Evolutionary conservation across 2,888 invertebrate genomes (phyloP), one percentile per base, ranked within the genome.

Genomic region (Chrysolina oricalcia): DNA sequence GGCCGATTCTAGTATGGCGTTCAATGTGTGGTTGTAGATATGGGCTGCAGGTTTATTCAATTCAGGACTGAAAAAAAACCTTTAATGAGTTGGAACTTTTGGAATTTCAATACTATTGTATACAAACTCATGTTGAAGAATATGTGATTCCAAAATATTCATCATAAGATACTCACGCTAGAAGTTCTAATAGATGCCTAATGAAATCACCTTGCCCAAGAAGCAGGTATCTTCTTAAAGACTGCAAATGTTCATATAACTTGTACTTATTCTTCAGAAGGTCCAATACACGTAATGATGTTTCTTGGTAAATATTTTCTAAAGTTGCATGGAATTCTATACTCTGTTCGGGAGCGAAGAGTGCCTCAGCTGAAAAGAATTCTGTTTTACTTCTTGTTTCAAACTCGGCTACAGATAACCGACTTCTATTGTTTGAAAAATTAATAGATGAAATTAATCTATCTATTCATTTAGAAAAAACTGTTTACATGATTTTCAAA

Each of bases 131-230:
- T n/a, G n/a, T n/a, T n/a, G n/a, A n/a, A n/a, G n/a, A n/a, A n/a
- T n/a, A n/a, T 27, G 27, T 5, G 5, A 27, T 27, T 5, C 27
- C 27, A 27, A 27, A 27, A 27, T 27, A 27, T 27, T 27, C 27
- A 27, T 35, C 35, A 35, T 35, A 35, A 64, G 62, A 63, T 59
- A 91, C 93, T 91, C 89, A 97, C 97, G 95, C 95, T 78, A 98
- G 89, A 76, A 98, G 91, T 84, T 97, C 96, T 93, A 99, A 95
- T 70, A 99, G 92, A 86, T 97, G 95, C 85, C 96, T 93, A 83
- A 98, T 97, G 89, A 98, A 98, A 90, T 99, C 98, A 0, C 98
- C 98, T 90, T 98, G 98, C 15, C 97, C 97, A 15, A 99, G 92
- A 71, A 99, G 91, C 84, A 99, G 90, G 89, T 98, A 98, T 75